Evolutionary conservation across 2,797 vertebrate genomes (phyloP).

Genomic region (Eidolon dupreanum): DNA sequence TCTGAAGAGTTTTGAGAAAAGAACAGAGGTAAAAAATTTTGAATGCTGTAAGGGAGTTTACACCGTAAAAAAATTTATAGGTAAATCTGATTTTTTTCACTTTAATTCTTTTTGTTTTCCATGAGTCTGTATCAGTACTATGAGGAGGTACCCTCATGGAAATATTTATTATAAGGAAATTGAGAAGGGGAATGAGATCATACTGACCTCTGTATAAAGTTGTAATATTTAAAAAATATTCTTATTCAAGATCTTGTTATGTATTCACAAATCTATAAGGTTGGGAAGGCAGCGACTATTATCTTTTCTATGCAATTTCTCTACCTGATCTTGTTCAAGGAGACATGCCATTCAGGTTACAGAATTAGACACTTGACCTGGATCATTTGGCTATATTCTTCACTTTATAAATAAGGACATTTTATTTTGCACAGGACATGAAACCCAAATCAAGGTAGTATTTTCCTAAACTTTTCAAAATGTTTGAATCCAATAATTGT

Average conservation of each 20-base stretch:
- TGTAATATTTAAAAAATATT: not conserved
- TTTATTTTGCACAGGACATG: not conserved
- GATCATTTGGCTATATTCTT: not conserved
- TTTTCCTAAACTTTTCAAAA: not conserved
- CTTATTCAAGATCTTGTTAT: not conserved
- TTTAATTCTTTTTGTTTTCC: not conserved
- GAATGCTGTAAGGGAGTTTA: not conserved
- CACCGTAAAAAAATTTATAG: not conserved
- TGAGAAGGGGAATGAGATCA: not conserved
- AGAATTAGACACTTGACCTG: not conserved
- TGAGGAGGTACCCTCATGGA: not conserved
- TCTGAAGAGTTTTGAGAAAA: not conserved
- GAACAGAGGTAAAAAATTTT: not conserved
- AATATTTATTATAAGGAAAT: not conserved
- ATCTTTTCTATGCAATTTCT: not conserved
- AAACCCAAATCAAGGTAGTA: not conserved
- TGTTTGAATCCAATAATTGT: not conserved
- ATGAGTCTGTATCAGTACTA: not conserved
- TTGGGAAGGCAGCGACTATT: not conserved
- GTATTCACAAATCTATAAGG: not conserved
- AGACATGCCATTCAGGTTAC: not conserved
- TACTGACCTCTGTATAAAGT: not conserved
- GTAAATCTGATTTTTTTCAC: not conserved
- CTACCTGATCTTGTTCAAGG: not conserved
- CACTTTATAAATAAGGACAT: not conserved